These are phyloP conservation scores for Furnarius figulus DNA, from an alignment of 2,113 vertebrate genomes.

Conservation along the genomic window DNA sequence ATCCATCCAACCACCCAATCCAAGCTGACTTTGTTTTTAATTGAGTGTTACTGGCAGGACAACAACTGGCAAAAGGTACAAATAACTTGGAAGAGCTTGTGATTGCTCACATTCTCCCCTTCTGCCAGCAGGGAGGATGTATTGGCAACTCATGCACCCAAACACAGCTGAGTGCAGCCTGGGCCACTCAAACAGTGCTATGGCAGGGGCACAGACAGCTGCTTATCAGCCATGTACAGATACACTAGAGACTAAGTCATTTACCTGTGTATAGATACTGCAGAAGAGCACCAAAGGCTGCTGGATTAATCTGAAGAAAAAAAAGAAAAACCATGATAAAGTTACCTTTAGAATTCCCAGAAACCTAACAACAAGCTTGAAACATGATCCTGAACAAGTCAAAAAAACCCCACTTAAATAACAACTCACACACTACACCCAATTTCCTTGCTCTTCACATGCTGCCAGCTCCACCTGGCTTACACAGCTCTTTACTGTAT, in stretches of 20 bases:
- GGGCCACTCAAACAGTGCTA: background rate
- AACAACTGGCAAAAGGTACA: conserved; percentile 26
- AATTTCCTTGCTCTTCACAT: background rate
- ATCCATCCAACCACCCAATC: background rate
- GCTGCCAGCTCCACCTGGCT: background rate
- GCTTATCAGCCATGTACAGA: background rate
- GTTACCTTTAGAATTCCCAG: background rate
- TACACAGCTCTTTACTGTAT: background rate
- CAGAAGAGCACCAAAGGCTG: conserved; percentile 90
- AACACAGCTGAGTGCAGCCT: background rate
- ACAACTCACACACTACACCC: background rate
- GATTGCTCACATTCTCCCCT: background rate
- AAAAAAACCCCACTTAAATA: background rate
- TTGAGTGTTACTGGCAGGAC: background rate
- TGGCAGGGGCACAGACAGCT: background rate
- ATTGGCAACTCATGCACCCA: background rate
- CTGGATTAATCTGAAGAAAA: conserved; percentile 88
- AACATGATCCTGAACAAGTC: background rate
- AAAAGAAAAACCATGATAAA: background rate
- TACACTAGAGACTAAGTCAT: background rate
- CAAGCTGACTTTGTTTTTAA: background rate
- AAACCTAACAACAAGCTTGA: background rate
- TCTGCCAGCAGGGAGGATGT: background rate
- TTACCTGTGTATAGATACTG: conserved; percentile 96
- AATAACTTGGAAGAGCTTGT: background rate